Conservation (phyloP, 2,113 vertebrate species). For the Phyllostomus hastatus region DNA sequence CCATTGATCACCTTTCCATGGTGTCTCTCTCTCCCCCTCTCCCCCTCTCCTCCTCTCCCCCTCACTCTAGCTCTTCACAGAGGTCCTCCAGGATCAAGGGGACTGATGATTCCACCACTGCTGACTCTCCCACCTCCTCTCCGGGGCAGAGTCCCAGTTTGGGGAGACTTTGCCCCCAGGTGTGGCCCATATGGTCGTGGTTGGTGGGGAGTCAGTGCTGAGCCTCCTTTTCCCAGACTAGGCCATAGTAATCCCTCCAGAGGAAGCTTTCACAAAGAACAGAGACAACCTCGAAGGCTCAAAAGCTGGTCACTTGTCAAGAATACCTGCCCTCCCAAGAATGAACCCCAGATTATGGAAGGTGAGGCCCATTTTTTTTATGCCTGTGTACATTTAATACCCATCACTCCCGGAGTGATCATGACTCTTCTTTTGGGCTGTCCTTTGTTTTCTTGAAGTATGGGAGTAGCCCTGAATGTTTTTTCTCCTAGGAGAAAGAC, state of each 20-base stretch:
- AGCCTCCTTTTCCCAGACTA: slow-evolving; percentile 64
- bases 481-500: background rate
- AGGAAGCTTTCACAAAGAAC: slow-evolving; percentile 65
- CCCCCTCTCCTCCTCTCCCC: background rate
- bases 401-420: background rate
- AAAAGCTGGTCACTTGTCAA: slow-evolving; percentile 72
- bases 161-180: slow-evolving; percentile 57
- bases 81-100: slow-evolving; percentile 66
- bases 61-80: slow-evolving; percentile 55
- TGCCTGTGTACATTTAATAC: background rate
- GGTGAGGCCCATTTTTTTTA: slow-evolving; percentile 46
- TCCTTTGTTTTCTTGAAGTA: background rate
- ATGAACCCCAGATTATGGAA: slow-evolving; percentile 55
- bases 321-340: slow-evolving; percentile 53
- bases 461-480: background rate
- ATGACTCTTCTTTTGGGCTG: background rate
- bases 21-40: background rate
- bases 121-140: slow-evolving; percentile 72
- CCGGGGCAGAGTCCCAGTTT: slow-evolving; percentile 58
- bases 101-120: slow-evolving; percentile 65
- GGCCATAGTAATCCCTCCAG: slow-evolving; percentile 57
- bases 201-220: slow-evolving; percentile 67
- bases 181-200: slow-evolving; percentile 64
- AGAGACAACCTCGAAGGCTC: slow-evolving; percentile 66
- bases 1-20: background rate